Percentiles rank a stretch among this genome's conserved stretches.
Evolutionary conservation across 2,888 invertebrate species (phyloP).

Genomic region (Anaspis maculata): DNA sequence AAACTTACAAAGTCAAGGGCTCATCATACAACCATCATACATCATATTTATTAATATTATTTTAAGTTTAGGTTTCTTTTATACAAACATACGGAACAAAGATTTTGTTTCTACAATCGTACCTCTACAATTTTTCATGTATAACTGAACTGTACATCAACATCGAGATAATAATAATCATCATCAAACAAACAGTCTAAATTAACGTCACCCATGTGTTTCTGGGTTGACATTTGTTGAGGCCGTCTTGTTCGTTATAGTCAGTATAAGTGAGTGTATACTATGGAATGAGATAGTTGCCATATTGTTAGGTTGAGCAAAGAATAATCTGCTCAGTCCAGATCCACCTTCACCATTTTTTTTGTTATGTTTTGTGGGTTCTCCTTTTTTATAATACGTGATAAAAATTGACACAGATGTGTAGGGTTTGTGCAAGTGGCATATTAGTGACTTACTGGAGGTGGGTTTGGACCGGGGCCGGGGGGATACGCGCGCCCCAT

Average conservation of each 20-base stretch:
- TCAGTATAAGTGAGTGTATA: conserved; percentile 19
- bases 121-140: too few relatives aligned
- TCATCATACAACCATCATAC: too few relatives aligned
- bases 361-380: conserved; percentile 7
- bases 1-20: conserved; percentile 18
- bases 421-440: conserved; percentile 35
- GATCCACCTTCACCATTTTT: conserved; percentile 28
- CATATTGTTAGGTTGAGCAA: conserved; percentile 35
- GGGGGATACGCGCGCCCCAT: conserved; percentile 40
- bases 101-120: too few relatives aligned
- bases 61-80: too few relatives aligned
- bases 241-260: conserved; percentile 29
- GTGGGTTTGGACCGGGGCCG: conserved; percentile 40
- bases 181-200: conserved; percentile 26
- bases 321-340: conserved; percentile 21
- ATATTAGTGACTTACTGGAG: conserved; percentile 45
- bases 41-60: too few relatives aligned
- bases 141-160: conserved; percentile 28
- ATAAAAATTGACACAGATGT: conserved; percentile 39
- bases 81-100: too few relatives aligned
- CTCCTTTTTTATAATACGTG: conserved; percentile 27
- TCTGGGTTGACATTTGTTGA: conserved; percentile 29
- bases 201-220: conserved; percentile 19
- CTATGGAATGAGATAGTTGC: conserved; percentile 25
- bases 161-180: conserved; percentile 22